Evolutionary conservation across 2,888 invertebrate species (phyloP), one percentile per base, ranked within the genome.

Genomic region (Oscheius myriophilus): DNA sequence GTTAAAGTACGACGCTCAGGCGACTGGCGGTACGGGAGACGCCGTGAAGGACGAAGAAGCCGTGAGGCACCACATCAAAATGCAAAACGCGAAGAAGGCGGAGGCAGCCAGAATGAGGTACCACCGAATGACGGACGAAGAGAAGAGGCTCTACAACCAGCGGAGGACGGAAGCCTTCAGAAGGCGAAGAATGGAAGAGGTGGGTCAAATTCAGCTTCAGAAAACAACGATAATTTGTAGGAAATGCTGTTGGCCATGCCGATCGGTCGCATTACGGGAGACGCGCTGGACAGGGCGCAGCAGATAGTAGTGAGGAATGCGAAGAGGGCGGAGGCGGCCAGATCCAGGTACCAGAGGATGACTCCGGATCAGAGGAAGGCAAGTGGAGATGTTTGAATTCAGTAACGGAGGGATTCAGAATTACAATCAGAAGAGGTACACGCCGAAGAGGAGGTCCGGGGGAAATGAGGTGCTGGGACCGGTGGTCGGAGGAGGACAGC

Each of bases 391-490:
- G n/a, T n/a, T n/a, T n/a, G n/a, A n/a, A n/a, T n/a, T n/a, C n/a
- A n/a, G n/a, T 59, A 18, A 23, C 16, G n/a, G 25, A 21, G 49
- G 26, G 21, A 12, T 76, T 46, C 70, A 78, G 78, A 68, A 63
- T 26, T 78, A 78, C 77, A 84, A 85, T 65, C 84, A 86, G 72
- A 85, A 86, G 70, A 74, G 85, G 4, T 86, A 85, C 71, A 85
- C 83, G 18, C 84, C 85, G 41, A 85, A 85, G 71, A 71, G 83
- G 39, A 73, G 84, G 18, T 63, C 70, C 78, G 41, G 82, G 81
- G 41, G 82, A 82, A 42, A 74, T 75, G 61, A 61, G 18, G 33
- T 33, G 33, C 23, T 61, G 61, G 61, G 61, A n/a, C 43, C 43
- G 12, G 21, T 43, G 43, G 2, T 46, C 16, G 46, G 26, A 9